Conservation (phyloP, 2,888 invertebrate genomes). For the Tyria jacobaeae region DNA sequence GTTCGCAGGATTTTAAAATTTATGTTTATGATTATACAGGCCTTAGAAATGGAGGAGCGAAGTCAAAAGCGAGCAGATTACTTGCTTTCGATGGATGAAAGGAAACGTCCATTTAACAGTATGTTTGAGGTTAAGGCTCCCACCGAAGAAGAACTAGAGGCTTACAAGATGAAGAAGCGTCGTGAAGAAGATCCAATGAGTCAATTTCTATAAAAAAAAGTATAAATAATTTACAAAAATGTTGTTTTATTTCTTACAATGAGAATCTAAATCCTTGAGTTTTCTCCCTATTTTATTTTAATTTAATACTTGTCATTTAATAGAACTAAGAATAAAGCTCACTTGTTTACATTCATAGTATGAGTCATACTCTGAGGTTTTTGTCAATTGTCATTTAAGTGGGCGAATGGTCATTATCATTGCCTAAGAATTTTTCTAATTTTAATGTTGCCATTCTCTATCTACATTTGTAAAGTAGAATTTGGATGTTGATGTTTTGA, state of each 20-base stretch:
- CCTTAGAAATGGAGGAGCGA: conserved; percentile 88
- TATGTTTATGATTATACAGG: conserved; percentile 65
- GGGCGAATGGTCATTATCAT: conserved; percentile 36
- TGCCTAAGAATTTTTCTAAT: conserved; percentile 14
- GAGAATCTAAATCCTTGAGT: neutral
- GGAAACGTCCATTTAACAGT: conserved; percentile 97
- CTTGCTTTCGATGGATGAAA: conserved; percentile 92
- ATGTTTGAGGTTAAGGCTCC: conserved; percentile 94
- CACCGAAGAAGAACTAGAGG: conserved; percentile 97
- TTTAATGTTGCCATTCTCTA: conserved; percentile 16
- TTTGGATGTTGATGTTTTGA: neutral
- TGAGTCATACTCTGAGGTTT: conserved; percentile 34
- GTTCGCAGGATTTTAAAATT: neutral
- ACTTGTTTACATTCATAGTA: conserved; percentile 34
- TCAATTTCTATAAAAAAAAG: conserved; percentile 85
- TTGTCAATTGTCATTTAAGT: conserved; percentile 35
- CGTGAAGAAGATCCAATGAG: conserved; percentile 98
- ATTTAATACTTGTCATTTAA: neutral
- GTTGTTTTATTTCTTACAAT: neutral
- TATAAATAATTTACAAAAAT: conserved; percentile 2
- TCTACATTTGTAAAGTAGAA: neutral
- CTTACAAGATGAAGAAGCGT: conserved; percentile 94
- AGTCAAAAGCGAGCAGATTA: conserved; percentile 87
- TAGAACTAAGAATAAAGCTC: neutral
- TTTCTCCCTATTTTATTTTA: neutral